phyloP scores from a whole-genome alignment of 2,888 invertebrate species.

The Therioaphis trifolii region DNA sequence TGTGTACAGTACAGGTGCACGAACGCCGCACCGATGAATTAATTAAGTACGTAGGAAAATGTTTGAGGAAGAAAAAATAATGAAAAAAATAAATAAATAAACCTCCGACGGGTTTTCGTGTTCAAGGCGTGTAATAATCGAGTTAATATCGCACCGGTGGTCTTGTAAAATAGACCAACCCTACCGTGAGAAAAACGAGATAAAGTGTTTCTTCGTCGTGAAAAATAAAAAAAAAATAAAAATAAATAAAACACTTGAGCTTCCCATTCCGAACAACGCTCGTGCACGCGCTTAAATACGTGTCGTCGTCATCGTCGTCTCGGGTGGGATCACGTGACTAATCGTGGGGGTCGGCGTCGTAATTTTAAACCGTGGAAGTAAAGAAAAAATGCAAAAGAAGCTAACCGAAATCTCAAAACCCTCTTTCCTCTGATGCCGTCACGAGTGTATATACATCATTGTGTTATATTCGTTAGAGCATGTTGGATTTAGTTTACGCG shows the following conservation, averaged over 20 bases:
- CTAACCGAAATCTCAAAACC: background rate
- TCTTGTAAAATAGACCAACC: conserved; percentile 53
- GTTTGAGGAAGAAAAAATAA: too few relatives aligned
- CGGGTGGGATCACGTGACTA: too few relatives aligned
- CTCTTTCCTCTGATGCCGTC: too few relatives aligned
- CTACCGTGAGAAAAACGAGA: conserved; percentile 51
- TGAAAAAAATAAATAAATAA: background rate
- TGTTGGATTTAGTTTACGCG: background rate
- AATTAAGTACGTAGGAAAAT: background rate
- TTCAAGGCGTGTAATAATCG: conserved; percentile 55
- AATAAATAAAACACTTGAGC: background rate
- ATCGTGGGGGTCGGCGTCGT: too few relatives aligned
- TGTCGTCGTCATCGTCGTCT: too few relatives aligned
- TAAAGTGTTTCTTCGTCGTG: conserved; percentile 39
- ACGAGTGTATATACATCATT: background rate
- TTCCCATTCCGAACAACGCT: too few relatives aligned
- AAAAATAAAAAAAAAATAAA: background rate
- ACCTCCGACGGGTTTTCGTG: conserved; percentile 45
- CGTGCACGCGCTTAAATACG: too few relatives aligned
- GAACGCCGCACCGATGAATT: background rate
- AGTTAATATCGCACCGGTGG: conserved; percentile 57
- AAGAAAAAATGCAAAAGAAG: background rate
- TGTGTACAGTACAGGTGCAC: too few relatives aligned
- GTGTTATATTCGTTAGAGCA: background rate
- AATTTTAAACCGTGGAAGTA: too few relatives aligned